phyloP scores from a whole-genome alignment of 2,888 invertebrate species.

The Zootermopsis nevadensis region DNA sequence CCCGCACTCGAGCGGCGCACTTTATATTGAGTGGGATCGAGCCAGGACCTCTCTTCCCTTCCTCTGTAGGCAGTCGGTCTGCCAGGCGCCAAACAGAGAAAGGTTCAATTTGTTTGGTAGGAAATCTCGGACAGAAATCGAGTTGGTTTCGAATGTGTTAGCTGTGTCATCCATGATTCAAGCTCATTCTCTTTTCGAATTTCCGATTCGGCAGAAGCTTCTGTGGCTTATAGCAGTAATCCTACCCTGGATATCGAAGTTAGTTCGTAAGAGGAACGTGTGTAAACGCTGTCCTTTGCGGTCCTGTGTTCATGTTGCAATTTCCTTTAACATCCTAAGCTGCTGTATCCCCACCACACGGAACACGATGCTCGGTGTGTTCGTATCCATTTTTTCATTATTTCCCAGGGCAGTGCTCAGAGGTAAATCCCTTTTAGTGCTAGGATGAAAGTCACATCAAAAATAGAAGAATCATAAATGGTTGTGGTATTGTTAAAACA shows the following conservation, averaged over 20 bases:
- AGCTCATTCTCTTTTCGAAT: background rate
- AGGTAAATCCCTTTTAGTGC: too few relatives aligned
- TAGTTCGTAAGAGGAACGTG: background rate
- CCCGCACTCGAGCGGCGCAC: background rate
- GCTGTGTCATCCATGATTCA: constrained; percentile 9
- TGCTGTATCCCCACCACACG: background rate
- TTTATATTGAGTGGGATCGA: constrained; percentile 40
- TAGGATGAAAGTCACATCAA: too few relatives aligned
- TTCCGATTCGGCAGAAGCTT: constrained; percentile 2
- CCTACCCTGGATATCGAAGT: background rate
- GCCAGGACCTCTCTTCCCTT: background rate
- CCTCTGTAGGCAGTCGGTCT: constrained; percentile 12
- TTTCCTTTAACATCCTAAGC: background rate
- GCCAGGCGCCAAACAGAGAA: constrained; percentile 39
- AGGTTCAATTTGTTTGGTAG: constrained; percentile 38
- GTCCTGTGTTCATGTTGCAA: background rate
- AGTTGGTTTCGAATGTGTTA: constrained; percentile 22
- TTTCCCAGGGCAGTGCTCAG: too few relatives aligned
- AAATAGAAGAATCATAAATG: too few relatives aligned
- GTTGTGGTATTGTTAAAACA: too few relatives aligned
- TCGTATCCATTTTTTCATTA: too few relatives aligned
- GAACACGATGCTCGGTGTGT: background rate
- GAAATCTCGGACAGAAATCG: constrained; percentile 17
- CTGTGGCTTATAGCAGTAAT: background rate
- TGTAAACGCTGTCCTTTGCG: constrained; percentile 18